Percentiles rank a stretch among this genome's conserved stretches.
These are phyloP conservation scores for Alouatta palliata DNA, from an alignment of 2,113 vertebrate species.

Conservation along the genomic window DNA sequence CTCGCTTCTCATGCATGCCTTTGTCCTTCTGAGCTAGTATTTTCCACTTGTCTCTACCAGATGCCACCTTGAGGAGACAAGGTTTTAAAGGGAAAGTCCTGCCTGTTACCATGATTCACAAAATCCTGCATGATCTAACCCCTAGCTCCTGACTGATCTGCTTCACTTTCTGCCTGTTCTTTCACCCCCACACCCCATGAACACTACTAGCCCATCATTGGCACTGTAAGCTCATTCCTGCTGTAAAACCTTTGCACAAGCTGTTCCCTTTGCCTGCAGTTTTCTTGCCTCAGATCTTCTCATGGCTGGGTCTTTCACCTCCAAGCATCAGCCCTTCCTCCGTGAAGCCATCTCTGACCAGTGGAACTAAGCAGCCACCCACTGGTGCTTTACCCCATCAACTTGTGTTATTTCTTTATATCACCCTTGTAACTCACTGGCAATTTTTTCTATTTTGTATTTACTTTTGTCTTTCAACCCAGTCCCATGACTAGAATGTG, in stretches of 20 bases:
- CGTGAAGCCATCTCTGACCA: not conserved
- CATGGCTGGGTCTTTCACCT: not conserved
- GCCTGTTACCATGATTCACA: not conserved
- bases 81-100: not conserved
- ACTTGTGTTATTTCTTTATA: not conserved
- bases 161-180: too few species aligned
- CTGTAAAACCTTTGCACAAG: rapidly evolving
- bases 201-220: too few species aligned
- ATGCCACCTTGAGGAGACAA: not conserved
- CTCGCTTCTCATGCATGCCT: not conserved
- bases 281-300: not conserved
- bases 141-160: not conserved
- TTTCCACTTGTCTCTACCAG: not conserved
- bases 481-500: not conserved
- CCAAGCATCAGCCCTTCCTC: not conserved
- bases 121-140: not conserved
- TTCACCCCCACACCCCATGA: not conserved
- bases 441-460: not conserved
- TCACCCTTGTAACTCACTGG: not conserved
- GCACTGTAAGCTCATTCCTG: not conserved
- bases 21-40: not conserved
- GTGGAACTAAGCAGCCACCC: not conserved
- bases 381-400: not conserved
- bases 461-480: not conserved
- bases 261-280: not conserved